These are phyloP conservation scores for Ptyas mucosa DNA, from an alignment of 2,113 vertebrate species.

Conservation along the genomic window DNA sequence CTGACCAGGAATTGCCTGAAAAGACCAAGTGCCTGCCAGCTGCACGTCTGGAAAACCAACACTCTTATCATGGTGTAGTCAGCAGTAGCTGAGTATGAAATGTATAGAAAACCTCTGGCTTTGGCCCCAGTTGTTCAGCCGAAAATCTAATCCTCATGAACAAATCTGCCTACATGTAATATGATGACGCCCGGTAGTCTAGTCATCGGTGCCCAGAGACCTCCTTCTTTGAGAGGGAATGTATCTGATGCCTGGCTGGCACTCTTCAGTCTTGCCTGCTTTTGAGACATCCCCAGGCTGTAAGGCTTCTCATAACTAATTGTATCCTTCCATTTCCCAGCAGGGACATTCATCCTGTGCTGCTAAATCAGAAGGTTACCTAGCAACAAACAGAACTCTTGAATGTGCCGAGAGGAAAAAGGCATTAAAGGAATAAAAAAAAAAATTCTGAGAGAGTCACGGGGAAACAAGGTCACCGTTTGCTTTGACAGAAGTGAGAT, in stretches of 20 bases:
- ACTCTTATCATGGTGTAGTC: not conserved
- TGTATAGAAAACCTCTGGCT: not conserved
- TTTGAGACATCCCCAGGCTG: not conserved
- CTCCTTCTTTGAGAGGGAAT: not conserved
- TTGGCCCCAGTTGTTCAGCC: not conserved
- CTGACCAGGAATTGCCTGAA: constrained; percentile 3
- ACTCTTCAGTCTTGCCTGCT: not conserved
- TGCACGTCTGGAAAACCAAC: not conserved
- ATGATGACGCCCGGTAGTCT: not conserved
- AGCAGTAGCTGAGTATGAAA: not conserved
- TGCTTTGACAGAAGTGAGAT: not conserved
- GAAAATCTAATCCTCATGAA: not conserved
- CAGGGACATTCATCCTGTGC: not conserved
- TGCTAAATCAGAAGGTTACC: not conserved
- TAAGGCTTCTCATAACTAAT: not conserved
- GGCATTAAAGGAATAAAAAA: not conserved
- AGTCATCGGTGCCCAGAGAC: not conserved
- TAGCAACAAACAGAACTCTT: not conserved
- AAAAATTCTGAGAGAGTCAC: not conserved
- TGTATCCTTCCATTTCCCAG: constrained; percentile 9
- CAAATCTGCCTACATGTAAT: not conserved
- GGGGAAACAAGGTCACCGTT: not conserved
- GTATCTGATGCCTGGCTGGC: not conserved
- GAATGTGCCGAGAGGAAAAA: not conserved
- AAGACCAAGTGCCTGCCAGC: not conserved